Evolutionary conservation across 2,888 invertebrate genomes (phyloP).

Genomic region (Listrodromus nycthemerus): DNA sequence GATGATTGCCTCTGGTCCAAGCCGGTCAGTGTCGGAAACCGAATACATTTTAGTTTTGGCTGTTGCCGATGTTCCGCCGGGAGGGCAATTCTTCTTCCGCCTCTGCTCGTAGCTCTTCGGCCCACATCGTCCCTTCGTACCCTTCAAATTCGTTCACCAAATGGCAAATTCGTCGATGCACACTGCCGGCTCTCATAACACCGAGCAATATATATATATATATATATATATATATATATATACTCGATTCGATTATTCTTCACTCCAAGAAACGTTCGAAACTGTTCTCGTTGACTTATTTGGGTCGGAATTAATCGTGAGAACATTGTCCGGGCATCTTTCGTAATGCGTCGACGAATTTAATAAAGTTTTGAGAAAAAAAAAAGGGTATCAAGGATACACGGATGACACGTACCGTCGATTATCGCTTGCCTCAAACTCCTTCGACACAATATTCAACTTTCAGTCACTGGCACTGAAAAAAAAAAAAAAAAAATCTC

Average conservation of each 20-base stretch:
- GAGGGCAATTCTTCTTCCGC: constrained; percentile 32
- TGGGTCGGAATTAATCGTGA: constrained; percentile 43
- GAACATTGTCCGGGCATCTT: constrained; percentile 34
- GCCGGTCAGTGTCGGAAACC: constrained; percentile 30
- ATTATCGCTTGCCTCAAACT: not conserved
- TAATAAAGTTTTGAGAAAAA: constrained; percentile 40
- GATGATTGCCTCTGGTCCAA: constrained; percentile 52
- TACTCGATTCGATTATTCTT: constrained; percentile 50
- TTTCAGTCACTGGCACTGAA: not conserved
- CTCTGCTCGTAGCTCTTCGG: not conserved
- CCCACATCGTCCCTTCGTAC: not conserved
- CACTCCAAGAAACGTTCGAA: constrained; percentile 43
- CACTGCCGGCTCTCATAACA: constrained; percentile 27
- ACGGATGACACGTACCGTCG: constrained; percentile 34
- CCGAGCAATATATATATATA: not conserved
- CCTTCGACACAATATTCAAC: not conserved
- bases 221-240: not conserved
- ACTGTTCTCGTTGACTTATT: constrained; percentile 32
- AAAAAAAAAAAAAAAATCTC: not conserved
- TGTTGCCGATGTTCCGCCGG: not conserved
- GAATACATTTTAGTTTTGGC: constrained; percentile 37
- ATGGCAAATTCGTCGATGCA: constrained; percentile 53
- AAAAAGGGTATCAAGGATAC: constrained; percentile 19
- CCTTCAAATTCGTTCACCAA: constrained; percentile 36
- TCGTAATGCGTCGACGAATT: constrained; percentile 48